Evolutionary conservation across 2,113 vertebrate species (phyloP).

Genomic region (Amphiprion ocellaris): DNA sequence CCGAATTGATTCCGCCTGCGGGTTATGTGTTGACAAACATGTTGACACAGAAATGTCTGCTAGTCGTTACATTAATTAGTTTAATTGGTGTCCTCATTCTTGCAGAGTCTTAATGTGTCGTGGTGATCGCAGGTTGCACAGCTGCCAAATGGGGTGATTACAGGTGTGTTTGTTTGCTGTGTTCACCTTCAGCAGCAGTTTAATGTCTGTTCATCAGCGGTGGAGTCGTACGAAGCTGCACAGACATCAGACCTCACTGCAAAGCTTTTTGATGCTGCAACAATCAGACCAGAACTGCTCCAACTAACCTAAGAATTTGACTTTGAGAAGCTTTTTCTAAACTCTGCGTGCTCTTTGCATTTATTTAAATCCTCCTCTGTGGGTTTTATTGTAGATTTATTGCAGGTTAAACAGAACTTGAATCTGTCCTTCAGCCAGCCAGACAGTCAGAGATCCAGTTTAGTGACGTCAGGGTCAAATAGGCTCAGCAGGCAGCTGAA

Average conservation of each 20-base stretch:
- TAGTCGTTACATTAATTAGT: neutral
- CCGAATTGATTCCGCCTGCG: neutral
- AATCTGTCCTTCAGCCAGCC: conserved; percentile 13
- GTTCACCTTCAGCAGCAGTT: neutral
- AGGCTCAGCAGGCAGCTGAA: conserved; percentile 57
- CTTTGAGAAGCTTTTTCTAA: neutral
- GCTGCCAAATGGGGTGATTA: neutral
- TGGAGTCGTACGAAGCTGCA: neutral
- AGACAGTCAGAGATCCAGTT: conserved; percentile 27
- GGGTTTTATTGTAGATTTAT: neutral
- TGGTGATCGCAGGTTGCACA: neutral
- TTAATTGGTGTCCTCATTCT: neutral
- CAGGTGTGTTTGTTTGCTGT: conserved; percentile 2
- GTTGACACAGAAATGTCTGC: neutral
- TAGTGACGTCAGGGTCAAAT: conserved; percentile 67
- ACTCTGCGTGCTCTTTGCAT: accelerated
- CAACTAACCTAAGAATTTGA: neutral
- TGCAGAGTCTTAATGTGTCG: neutral
- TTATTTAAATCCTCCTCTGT: neutral
- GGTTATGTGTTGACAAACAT: neutral
- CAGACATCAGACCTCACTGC: neutral
- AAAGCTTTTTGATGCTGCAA: neutral
- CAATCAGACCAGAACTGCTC: neutral
- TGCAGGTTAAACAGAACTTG: conserved; percentile 5
- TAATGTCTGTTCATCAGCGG: neutral